These are phyloP conservation scores for Perca fluviatilis DNA, from an alignment of 2,113 vertebrate genomes.

Conservation along the genomic window DNA sequence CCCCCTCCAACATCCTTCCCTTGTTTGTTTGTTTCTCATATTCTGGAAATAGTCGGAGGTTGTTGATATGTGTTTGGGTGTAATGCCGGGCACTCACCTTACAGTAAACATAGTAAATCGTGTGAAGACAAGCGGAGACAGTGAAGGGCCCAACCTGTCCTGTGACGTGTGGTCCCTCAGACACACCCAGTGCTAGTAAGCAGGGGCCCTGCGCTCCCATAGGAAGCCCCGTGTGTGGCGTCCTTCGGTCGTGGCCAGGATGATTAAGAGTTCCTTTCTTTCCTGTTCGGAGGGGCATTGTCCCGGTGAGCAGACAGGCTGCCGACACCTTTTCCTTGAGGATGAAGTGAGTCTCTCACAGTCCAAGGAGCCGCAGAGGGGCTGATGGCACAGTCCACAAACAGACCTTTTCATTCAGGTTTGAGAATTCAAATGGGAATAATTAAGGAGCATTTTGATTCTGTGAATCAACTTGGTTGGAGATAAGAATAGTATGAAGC, in stretches of 20 bases:
- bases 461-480: slow-evolving; percentile 3
- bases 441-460: slow-evolving; percentile 25
- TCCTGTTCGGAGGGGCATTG: slow-evolving; percentile 69
- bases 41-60: slow-evolving; percentile 64
- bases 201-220: slow-evolving; percentile 51
- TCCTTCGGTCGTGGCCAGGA: slow-evolving; percentile 67
- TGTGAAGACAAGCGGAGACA: slow-evolving; percentile 42
- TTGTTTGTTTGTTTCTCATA: slow-evolving; percentile 76
- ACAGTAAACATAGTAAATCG: slow-evolving; percentile 58
- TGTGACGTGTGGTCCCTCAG: slow-evolving; percentile 12
- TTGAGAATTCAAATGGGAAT: slow-evolving; percentile 1
- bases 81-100: slow-evolving; percentile 11
- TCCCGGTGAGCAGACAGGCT: slow-evolving; percentile 81
- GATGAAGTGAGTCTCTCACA: slow-evolving; percentile 75
- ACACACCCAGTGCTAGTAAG: slow-evolving; percentile 67
- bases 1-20: slow-evolving; percentile 80
- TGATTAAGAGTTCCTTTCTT: slow-evolving; percentile 85
- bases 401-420: slow-evolving; percentile 21
- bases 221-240: slow-evolving; percentile 74
- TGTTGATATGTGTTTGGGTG: slow-evolving; percentile 39
- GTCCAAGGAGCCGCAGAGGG: slow-evolving; percentile 49
- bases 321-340: slow-evolving; percentile 73
- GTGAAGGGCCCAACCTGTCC: slow-evolving; percentile 24
- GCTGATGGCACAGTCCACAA: slow-evolving; percentile 41
- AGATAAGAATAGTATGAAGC: slow-evolving; percentile 2